Conservation (phyloP, 2,113 vertebrate species). For the Malaclemys terrapin region DNA sequence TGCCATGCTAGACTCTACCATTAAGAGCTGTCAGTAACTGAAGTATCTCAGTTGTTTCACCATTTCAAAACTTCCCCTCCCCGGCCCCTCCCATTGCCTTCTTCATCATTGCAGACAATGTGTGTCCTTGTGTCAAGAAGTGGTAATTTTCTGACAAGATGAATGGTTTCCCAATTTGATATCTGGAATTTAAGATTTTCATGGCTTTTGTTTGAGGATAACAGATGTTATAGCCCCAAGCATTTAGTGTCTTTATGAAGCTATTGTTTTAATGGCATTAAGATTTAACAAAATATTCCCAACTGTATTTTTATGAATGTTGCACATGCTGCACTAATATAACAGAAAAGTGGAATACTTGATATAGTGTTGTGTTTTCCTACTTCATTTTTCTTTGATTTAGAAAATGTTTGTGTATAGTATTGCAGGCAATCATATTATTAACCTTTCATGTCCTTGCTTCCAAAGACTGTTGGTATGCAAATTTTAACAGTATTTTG, state of each 20-base stretch:
- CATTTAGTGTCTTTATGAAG: neutral
- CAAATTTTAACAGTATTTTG: neutral
- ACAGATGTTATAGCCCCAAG: neutral
- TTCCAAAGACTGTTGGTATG: no score
- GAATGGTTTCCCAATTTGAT: neutral
- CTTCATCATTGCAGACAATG: neutral
- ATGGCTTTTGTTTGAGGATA: neutral
- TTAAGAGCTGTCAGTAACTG: neutral
- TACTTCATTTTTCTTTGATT: neutral
- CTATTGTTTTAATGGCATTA: neutral
- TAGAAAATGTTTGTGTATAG: neutral
- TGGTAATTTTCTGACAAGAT: neutral
- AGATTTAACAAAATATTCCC: no score
- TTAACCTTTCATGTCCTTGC: no score
- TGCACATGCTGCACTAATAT: neutral
- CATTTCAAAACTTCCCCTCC: neutral
- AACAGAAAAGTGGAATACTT: neutral
- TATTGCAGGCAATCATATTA: neutral
- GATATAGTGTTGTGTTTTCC: neutral
- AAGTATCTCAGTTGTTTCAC: neutral
- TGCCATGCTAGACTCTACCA: neutral
- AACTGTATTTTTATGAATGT: neutral
- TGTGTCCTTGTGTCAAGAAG: fast-evolving
- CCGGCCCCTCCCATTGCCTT: neutral
- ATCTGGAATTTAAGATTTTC: neutral